These are phyloP conservation scores for Adelphocoris suturalis DNA, from an alignment of 2,888 invertebrate species.

Conservation along the genomic window DNA sequence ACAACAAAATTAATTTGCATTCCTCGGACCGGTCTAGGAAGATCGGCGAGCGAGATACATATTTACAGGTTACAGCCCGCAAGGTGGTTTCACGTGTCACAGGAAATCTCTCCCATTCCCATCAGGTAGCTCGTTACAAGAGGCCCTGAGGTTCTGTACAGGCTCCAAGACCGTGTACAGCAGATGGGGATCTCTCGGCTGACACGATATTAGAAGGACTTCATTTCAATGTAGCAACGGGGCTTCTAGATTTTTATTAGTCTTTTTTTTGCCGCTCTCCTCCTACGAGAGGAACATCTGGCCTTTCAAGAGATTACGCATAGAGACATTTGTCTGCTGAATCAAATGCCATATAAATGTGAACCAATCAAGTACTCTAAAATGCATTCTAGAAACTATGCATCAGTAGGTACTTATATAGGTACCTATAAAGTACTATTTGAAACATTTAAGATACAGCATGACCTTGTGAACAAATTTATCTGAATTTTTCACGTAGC, in stretches of 20 bases:
- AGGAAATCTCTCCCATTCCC: slow-evolving; percentile 8
- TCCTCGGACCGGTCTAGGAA: slow-evolving; percentile 41
- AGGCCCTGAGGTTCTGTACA: background rate
- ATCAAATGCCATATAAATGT: background rate
- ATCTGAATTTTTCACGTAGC: no score
- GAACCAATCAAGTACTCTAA: background rate
- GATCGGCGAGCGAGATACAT: slow-evolving; percentile 47
- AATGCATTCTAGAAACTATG: no score
- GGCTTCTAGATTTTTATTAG: background rate
- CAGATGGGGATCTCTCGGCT: background rate
- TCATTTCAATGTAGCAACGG: slow-evolving; percentile 26
- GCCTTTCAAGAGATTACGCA: background rate
- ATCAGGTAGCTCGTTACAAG: slow-evolving; percentile 34
- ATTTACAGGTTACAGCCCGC: slow-evolving; percentile 36
- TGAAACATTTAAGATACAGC: no score
- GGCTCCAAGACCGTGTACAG: background rate
- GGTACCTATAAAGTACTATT: no score
- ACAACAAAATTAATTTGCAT: slow-evolving; percentile 55
- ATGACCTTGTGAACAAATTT: no score
- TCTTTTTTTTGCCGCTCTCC: background rate
- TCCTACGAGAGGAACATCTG: background rate
- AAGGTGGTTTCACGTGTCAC: slow-evolving; percentile 59
- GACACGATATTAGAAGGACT: slow-evolving; percentile 34
- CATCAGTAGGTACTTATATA: no score
- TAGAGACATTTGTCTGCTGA: background rate